A percentile compares a stretch with the other conserved stretches of the same genome.
phyloP scores from a whole-genome alignment of 2,888 invertebrate genomes.

The Leucozona laternaria region DNA sequence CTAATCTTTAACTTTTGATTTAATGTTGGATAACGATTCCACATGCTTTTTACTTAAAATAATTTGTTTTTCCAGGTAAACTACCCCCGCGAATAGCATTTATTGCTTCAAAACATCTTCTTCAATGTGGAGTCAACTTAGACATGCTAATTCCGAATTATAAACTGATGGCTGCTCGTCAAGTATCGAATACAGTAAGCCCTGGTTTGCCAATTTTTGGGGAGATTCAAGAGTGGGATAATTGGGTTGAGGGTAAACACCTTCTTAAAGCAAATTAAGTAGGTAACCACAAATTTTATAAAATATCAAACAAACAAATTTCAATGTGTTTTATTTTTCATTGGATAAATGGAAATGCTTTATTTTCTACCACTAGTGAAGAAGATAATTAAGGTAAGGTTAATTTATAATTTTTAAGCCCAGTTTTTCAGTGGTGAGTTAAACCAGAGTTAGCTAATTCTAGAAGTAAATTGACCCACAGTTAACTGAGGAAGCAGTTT shows the following conservation, averaged over 20 bases:
- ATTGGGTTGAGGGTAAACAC: constrained; percentile 82
- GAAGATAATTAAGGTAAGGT: too few relatives aligned
- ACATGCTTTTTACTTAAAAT: not conserved
- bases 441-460: too few relatives aligned
- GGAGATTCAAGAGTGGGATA: constrained; percentile 88
- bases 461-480: too few relatives aligned
- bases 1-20: too few relatives aligned
- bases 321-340: not conserved
- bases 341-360: not conserved
- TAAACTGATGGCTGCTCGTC: constrained; percentile 88
- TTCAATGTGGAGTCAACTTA: constrained; percentile 86
- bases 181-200: constrained; percentile 87
- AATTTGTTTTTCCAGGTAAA: not conserved
- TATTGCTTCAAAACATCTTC: constrained; percentile 86
- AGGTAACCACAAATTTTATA: not conserved
- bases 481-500: too few relatives aligned
- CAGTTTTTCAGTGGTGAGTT: too few relatives aligned
- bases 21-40: too few relatives aligned
- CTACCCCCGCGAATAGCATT: constrained; percentile 85
- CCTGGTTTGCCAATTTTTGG: constrained; percentile 88
- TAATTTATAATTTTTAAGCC: too few relatives aligned
- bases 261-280: not conserved
- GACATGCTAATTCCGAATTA: constrained; percentile 87
- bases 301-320: not conserved
- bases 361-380: too few relatives aligned